A percentile compares a stretch with the other conserved stretches of the same genome.
Evolutionary conservation across 2,113 vertebrate genomes (phyloP).

Genomic region (Nothoprocta perdicaria): DNA sequence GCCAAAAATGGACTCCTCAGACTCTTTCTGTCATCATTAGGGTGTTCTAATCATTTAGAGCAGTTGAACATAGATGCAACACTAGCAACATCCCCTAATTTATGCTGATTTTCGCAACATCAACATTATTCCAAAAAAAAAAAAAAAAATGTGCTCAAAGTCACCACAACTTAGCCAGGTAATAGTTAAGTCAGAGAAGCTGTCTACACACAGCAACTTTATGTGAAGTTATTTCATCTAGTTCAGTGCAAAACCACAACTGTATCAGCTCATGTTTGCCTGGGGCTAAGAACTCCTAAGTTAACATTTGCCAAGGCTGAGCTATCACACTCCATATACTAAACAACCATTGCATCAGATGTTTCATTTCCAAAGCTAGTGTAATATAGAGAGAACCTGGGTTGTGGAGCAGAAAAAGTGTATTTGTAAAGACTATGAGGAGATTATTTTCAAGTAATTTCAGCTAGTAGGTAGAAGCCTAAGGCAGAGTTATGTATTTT

Average conservation of each 20-base stretch:
- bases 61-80: rapidly evolving
- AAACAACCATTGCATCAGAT: not conserved
- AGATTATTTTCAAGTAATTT: not conserved
- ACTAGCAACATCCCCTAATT: not conserved
- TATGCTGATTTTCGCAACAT: not conserved
- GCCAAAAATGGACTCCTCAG: not conserved
- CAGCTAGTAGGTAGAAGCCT: not conserved
- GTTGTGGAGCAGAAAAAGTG: not conserved
- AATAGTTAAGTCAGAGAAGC: not conserved
- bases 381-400: not conserved
- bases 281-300: not conserved
- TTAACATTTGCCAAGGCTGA: not conserved
- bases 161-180: not conserved
- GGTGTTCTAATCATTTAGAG: not conserved
- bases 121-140: not conserved
- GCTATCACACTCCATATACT: not conserved
- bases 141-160: not conserved
- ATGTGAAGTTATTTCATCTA: not conserved
- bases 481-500: not conserved
- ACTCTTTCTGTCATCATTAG: not conserved
- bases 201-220: not conserved
- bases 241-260: not conserved
- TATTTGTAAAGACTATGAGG: not conserved
- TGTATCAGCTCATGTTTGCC: not conserved
- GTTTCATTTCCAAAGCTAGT: not conserved